Conservation (phyloP, 64 coral and sea anemone genomes). For the Dendronephthya gigantea region DNA sequence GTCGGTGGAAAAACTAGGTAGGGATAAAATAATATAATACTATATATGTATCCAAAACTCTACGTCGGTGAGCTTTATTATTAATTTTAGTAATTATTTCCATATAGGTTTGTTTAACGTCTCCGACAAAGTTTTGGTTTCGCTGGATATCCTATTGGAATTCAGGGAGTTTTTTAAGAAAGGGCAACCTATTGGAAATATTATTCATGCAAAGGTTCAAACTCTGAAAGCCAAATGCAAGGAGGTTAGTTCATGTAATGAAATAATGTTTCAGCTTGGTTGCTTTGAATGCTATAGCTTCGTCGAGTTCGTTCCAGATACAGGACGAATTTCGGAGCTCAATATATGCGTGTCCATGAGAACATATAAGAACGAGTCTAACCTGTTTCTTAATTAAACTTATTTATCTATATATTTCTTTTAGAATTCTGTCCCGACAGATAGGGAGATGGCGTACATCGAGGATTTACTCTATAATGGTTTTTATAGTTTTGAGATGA, state of each 20-base stretch:
- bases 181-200: not conserved
- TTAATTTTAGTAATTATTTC: not conserved
- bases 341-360: too few species aligned
- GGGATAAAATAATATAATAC: not conserved
- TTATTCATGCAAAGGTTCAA: not conserved
- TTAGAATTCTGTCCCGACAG: not conserved
- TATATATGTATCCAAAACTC: too few species aligned
- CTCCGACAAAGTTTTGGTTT: not conserved
- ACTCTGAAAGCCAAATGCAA: not conserved
- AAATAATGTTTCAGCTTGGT: not conserved
- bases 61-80: too few species aligned
- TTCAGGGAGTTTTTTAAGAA: not conserved
- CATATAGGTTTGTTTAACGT: not conserved
- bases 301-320: too few species aligned
- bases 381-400: not conserved
- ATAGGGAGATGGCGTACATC: not conserved
- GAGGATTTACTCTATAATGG: not conserved
- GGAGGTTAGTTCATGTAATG: not conserved
- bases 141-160: not conserved
- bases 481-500: too few species aligned
- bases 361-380: too few species aligned
- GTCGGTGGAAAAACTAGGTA: not conserved
- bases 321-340: too few species aligned
- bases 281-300: too few species aligned
- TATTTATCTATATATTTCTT: too few species aligned